Evolutionary conservation across 2,797 vertebrate species (phyloP), one percentile per base, ranked within the genome.

Genomic region (Gymnopithys bicolor): DNA sequence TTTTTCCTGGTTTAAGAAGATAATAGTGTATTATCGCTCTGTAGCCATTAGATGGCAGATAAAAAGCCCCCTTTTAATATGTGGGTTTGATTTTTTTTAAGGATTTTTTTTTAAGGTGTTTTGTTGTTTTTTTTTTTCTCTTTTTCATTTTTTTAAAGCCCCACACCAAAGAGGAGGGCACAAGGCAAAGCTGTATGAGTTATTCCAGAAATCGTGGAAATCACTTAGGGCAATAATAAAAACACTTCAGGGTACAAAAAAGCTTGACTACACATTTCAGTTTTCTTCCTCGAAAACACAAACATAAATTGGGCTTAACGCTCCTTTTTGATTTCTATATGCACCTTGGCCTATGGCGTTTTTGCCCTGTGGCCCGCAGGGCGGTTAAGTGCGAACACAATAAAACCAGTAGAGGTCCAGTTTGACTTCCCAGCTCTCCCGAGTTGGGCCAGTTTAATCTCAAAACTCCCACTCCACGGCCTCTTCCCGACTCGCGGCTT

Each of bases 181-280:
- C 98, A 99, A 99, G 98, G 98, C 98, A 99, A 98, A 99, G 99
- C 98, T 99, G 99, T 99, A 99, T 99, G 99, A 99, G 99, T 99
- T 99, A 99, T 98, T 99, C 98, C 98, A 98, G 98, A 99, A 99
- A 99, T 96, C 97, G 99, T 99, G 99, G 99, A 99, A 99, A 98
- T 99, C 98, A 98, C 98, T 98, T 98, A 98, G 98, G 99, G 98
- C 98, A 98, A 98, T 99, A 97, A 98, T 99, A 99, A 98, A 99
- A 98, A 99, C 98, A 99, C 98, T 98, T 99, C 98, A 98, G 99
- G 98, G 98, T 98, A 98, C 98, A 98, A 98, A 98, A 98, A 98
- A 98, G 98, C 98, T 98, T 90, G 97, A 98, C 98, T 98, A 98
- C 98, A 98, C 97, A 97, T 98, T 97, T 98, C 98, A 98, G 98